Base-by-base conservation (phyloP, 2,113 vertebrate species). In the Polypterus bichir region DNA sequence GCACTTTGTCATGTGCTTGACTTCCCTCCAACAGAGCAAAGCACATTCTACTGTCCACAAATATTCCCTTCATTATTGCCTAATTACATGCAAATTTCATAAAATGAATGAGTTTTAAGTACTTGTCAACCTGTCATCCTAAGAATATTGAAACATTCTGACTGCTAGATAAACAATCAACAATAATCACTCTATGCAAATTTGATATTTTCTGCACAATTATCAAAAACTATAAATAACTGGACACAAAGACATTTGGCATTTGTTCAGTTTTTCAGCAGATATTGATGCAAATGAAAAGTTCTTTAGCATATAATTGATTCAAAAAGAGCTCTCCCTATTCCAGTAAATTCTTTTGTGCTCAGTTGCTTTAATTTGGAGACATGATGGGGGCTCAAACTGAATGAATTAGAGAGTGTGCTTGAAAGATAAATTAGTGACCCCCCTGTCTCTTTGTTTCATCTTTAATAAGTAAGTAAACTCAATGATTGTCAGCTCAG, bases 121-220 rank as follows among this genome's bases (percentile, higher is more conserved):
- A 92, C 89, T 94, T 96, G 91, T 96, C 91, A 94, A 94, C 91
- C 93, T 95, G 92, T 95, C 93, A 97, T 89, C 82, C 83, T 83
- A 80, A 73, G 85, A 89, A 93, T 92, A 95, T 90, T 94, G 91
- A 92, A 92, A 91, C 88, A 90, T 94, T 88, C 89, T 93, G 90
- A 96, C 88, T 92, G 86, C 87, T 86, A 88, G 89, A 94, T 94
- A 95, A 97, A 94, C 93, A 94, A 95, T 95, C 92, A 93, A 92
- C 92, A 94, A 96, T 96, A 93, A 95, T 94, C 92, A 90, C 88
- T 88, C 88, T 94, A 96, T 97, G 92, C 92, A 94, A 96, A 97
- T 97, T 92, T 94, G 92, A 90, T 97, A 94, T 98, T 98, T 95
- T 91, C 91, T 88, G 85, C 91, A 96, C 91, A 95, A 96, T 97